phyloP scores from a whole-genome alignment of 2,113 vertebrate genomes.

The Phalacrocorax aristotelis region DNA sequence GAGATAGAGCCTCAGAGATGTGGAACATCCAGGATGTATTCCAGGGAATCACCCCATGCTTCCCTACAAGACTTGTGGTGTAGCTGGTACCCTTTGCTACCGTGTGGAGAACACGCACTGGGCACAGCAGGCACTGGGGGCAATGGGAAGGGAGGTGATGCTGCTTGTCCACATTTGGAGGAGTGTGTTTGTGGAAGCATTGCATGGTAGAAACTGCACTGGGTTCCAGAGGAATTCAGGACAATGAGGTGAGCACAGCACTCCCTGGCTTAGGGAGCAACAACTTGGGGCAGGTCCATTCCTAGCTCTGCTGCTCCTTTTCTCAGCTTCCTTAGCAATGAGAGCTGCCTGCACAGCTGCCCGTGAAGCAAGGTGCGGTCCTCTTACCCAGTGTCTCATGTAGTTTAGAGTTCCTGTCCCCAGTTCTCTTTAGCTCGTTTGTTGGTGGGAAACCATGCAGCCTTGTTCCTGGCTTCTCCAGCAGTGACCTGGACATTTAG shows the following conservation, averaged over 20 bases:
- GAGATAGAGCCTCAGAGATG: not conserved
- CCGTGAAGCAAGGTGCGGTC: not conserved
- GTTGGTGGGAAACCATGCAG: not conserved
- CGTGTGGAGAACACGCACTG: accelerated
- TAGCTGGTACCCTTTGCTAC: not conserved
- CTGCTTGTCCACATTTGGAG: not conserved
- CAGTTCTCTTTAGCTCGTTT: accelerated
- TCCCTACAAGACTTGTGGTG: not conserved
- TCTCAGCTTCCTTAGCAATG: not conserved
- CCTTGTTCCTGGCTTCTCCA: not conserved
- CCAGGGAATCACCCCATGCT: not conserved
- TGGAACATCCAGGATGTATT: not conserved
- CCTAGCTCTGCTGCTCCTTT: not conserved
- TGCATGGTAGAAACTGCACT: not conserved
- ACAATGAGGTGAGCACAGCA: not conserved
- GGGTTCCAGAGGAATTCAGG: not conserved
- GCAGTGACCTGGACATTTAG: not conserved
- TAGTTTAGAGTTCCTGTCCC: not conserved
- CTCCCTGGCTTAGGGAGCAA: not conserved
- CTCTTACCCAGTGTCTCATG: not conserved
- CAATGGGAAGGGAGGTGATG: not conserved
- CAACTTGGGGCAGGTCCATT: not conserved
- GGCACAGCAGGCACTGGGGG: not conserved
- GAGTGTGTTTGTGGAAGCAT: not conserved
- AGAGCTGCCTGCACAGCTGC: not conserved